Conservation (phyloP, 1,140 invertebrate genomes). For the Physella acuta region DNA sequence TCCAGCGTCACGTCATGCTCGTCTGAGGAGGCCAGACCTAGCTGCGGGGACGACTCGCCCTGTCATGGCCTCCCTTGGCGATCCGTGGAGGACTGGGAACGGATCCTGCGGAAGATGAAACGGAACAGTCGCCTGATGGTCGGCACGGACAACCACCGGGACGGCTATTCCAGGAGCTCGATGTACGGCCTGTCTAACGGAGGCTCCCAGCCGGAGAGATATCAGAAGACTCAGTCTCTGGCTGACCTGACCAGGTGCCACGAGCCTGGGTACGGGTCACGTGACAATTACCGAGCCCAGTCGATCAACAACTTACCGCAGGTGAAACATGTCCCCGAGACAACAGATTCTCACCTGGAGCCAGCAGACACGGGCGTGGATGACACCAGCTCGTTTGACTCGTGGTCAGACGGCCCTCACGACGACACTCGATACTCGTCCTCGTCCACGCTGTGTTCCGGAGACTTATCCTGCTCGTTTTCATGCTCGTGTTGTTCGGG, state of each 20-base stretch:
- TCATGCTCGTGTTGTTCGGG: slow-evolving; percentile 22
- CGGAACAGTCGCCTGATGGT: slow-evolving; percentile 35
- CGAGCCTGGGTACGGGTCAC: neutral
- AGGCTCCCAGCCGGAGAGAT: neutral
- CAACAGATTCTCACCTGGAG: too few relatives aligned
- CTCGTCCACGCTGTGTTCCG: slow-evolving; percentile 20
- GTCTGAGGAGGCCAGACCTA: slow-evolving; percentile 18
- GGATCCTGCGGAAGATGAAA: slow-evolving; percentile 48
- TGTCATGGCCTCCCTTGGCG: slow-evolving; percentile 35
- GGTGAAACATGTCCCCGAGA: too few relatives aligned
- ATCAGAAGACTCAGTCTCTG: slow-evolving; percentile 19
- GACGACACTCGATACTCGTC: slow-evolving; percentile 23
- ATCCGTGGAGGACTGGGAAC: slow-evolving; percentile 50
- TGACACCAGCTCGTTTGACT: neutral
- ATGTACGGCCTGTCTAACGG: neutral
- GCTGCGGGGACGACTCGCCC: slow-evolving; percentile 2
- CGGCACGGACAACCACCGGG: slow-evolving; percentile 10
- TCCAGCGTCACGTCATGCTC: slow-evolving; percentile 5
- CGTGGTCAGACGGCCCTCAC: slow-evolving; percentile 6
- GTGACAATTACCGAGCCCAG: neutral
- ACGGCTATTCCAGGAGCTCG: neutral
- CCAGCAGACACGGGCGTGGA: neutral
- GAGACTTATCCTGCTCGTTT: slow-evolving; percentile 3
- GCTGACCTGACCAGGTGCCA: slow-evolving; percentile 5
- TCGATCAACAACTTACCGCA: too few relatives aligned